Conservation (phyloP, 2,113 vertebrate species). For the Haemorhous mexicanus region DNA sequence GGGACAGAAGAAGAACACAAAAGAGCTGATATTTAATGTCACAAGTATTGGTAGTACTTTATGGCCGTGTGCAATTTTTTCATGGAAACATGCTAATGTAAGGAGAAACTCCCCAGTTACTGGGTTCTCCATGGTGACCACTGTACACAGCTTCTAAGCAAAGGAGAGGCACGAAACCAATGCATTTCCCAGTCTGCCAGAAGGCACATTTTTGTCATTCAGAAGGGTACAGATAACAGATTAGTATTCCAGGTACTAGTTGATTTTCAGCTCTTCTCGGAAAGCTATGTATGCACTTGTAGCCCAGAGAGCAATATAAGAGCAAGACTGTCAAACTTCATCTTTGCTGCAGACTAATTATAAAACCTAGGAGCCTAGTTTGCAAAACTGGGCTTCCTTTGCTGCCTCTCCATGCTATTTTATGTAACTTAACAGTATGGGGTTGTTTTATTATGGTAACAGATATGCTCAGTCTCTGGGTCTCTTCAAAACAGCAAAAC, state of each 20-base stretch:
- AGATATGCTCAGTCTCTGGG: neutral
- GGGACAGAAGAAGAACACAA: neutral
- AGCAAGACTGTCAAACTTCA: conserved; percentile 47
- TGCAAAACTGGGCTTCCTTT: conserved; percentile 23
- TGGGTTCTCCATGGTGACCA: accelerated
- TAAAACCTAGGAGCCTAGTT: conserved; percentile 44
- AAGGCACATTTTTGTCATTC: conserved; percentile 23
- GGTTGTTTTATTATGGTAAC: neutral
- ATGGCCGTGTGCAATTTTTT: neutral
- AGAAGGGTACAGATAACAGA: conserved; percentile 7
- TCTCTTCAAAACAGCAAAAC: neutral
- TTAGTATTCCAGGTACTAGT: conserved; percentile 39
- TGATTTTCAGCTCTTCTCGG: conserved; percentile 59
- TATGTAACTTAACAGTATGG: neutral
- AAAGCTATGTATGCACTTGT: conserved; percentile 24
- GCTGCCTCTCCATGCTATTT: neutral
- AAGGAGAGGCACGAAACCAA: neutral
- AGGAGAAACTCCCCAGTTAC: neutral
- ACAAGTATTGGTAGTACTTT: neutral
- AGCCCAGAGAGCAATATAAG: conserved; percentile 49
- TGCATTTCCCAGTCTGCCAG: neutral
- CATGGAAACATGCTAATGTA: neutral
- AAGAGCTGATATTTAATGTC: conserved; percentile 10
- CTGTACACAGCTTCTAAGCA: neutral
- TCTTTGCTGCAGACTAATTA: conserved; percentile 58